Percentiles rank a stretch among this genome's conserved stretches.
phyloP scores from a whole-genome alignment of 2,113 vertebrate genomes.

The Chaetops frenatus region DNA sequence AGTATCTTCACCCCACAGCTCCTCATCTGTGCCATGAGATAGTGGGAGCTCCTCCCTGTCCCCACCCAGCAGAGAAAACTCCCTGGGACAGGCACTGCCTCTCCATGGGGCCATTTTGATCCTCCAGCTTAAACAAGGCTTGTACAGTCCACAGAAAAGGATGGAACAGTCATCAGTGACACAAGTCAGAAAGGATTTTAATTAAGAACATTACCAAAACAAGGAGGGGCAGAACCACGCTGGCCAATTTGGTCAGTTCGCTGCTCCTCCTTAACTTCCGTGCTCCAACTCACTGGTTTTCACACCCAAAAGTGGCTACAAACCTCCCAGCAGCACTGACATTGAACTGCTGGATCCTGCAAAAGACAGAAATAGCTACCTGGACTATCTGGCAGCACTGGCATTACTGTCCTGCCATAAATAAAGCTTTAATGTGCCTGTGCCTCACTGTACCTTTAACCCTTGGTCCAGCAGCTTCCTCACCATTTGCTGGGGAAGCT shows the following conservation, averaged over 20 bases:
- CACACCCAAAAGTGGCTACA: background rate
- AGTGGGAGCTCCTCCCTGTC: background rate
- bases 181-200: constrained; percentile 31
- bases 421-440: background rate
- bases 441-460: background rate
- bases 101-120: background rate
- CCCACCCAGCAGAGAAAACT: background rate
- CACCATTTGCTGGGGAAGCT: background rate
- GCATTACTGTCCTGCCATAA: background rate
- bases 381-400: background rate
- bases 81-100: background rate
- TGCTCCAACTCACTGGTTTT: background rate
- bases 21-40: background rate
- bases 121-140: background rate
- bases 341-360: background rate
- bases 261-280: background rate
- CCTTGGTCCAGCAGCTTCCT: background rate
- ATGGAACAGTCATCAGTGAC: background rate
- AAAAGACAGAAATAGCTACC: background rate
- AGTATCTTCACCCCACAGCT: background rate
- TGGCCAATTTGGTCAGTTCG: background rate
- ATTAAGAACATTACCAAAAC: constrained; percentile 2
- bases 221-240: background rate
- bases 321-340: background rate
- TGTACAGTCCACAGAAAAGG: background rate